A percentile compares a stretch with the other conserved stretches of the same genome.
Conservation (phyloP, 2,113 vertebrate genomes). For the Puma concolor region DNA sequence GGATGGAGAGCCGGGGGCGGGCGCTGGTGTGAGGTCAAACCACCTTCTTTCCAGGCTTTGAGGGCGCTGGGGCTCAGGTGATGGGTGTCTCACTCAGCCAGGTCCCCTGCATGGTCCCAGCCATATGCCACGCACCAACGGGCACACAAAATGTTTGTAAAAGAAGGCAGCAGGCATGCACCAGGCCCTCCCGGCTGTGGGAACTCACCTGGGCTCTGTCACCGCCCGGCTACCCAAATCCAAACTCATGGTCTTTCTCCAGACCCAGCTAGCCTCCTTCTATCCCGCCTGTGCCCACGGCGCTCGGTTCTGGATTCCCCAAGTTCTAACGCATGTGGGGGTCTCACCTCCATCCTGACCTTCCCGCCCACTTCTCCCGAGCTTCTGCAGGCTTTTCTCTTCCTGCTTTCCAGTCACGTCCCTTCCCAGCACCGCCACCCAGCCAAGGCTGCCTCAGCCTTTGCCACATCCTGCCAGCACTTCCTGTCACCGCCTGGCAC, state of each 20-base stretch:
- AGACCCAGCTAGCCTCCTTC: too few relatives aligned
- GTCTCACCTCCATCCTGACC: too few relatives aligned
- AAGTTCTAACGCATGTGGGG: rapidly evolving
- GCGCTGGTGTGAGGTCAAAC: rapidly evolving
- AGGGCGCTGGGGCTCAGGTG: too few relatives aligned
- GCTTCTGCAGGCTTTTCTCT: neutral
- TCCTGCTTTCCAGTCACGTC: neutral
- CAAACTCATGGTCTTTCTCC: neutral
- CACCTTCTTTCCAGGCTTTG: neutral
- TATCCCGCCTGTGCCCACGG: rapidly evolving
- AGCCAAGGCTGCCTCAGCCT: neutral
- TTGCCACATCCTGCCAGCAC: neutral
- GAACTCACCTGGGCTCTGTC: rapidly evolving
- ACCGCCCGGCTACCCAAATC: rapidly evolving
- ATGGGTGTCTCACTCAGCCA: rapidly evolving
- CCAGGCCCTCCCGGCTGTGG: too few relatives aligned
- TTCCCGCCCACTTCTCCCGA: neutral
- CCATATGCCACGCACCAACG: rapidly evolving
- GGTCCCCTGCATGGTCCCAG: neutral
- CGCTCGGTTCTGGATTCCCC: too few relatives aligned
- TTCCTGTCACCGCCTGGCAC: rapidly evolving
- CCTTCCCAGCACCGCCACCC: rapidly evolving
- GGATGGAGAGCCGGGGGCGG: neutral
- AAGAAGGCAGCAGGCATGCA: neutral
- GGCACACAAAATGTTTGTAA: neutral